phyloP scores from a whole-genome alignment of 2,797 vertebrate genomes.

The Sebastes umbrosus region DNA sequence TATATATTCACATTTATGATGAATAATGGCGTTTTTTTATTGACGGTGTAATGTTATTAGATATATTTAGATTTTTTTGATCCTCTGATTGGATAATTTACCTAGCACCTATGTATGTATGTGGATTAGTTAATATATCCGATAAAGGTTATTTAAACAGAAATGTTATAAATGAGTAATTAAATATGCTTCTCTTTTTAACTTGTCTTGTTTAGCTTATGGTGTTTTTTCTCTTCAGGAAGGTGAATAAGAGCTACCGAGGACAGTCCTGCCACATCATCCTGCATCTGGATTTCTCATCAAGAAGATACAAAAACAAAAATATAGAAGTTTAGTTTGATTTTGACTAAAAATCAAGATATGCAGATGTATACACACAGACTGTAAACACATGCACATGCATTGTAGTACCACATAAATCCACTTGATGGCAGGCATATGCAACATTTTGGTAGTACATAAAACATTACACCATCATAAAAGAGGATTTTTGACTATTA shows the following conservation, averaged over 20 bases:
- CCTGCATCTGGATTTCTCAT: constrained; percentile 70
- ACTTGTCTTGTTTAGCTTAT: not conserved
- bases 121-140: not conserved
- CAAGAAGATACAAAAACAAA: not conserved
- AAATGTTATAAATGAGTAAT: not conserved
- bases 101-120: not conserved
- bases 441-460: too few relatives aligned
- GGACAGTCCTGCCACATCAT: constrained; percentile 84
- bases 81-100: not conserved
- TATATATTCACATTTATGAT: too few relatives aligned
- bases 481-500: not conserved
- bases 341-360: not conserved
- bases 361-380: too few relatives aligned
- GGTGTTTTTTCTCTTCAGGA: constrained; percentile 56
- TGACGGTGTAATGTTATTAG: not conserved
- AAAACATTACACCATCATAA: not conserved
- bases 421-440: not conserved
- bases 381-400: too few relatives aligned
- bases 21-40: too few relatives aligned
- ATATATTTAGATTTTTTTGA: not conserved
- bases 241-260: constrained; percentile 84
- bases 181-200: not conserved
- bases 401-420: not conserved
- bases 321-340: not conserved
- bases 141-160: too few relatives aligned